Base-by-base conservation (phyloP, 2,888 invertebrate species). In the Adela reaumurella region DNA sequence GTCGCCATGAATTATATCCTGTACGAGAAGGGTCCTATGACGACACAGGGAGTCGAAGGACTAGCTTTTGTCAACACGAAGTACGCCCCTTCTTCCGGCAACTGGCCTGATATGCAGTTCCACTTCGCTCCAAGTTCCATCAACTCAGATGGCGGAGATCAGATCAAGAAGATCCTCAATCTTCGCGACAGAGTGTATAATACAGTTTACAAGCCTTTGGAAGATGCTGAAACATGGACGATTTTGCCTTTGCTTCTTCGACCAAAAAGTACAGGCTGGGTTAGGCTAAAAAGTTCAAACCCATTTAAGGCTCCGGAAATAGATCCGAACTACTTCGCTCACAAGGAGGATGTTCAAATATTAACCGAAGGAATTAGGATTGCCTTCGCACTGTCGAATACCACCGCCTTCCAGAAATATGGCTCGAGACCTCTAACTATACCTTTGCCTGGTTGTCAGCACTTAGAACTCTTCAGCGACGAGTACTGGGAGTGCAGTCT, bases 321-420 rank as follows among this genome's bases (percentile, higher is more conserved):
- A 49, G 90, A 92, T 63, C 95, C 97, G 0, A 96, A 97, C 65
- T 97, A 97, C 65, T 90, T 97, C 62, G 86, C 92, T 0, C 88
- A 92, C 57, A 86, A 87, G 54, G 85, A 90, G 60, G 97, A 97
- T 59, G 80, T 94, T 14, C 79, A 86, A 55, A 84, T 88, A 0
- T 65, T 94, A 2, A 87, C 88, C 0, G 93, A 93, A 63, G 94
- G 92, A 1, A 91, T 93, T n/a, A 85, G 88, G 58, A 85, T 94
- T 51, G 92, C 91, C 0, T 81, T 92, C 63, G 87, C 88, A 50
- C 78, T 94, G 17, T 92, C 93, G 0, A 86, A 87, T 50, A 88
- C 91, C 0, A 82, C 85, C 2, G 88, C 93, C 0, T 93, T 94
- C 60, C 89, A 90, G 62, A 81, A 84, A 47, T 92, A 90, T 60